Base-by-base conservation (phyloP, 2,113 vertebrate genomes). In the Chrysochloris asiatica region DNA sequence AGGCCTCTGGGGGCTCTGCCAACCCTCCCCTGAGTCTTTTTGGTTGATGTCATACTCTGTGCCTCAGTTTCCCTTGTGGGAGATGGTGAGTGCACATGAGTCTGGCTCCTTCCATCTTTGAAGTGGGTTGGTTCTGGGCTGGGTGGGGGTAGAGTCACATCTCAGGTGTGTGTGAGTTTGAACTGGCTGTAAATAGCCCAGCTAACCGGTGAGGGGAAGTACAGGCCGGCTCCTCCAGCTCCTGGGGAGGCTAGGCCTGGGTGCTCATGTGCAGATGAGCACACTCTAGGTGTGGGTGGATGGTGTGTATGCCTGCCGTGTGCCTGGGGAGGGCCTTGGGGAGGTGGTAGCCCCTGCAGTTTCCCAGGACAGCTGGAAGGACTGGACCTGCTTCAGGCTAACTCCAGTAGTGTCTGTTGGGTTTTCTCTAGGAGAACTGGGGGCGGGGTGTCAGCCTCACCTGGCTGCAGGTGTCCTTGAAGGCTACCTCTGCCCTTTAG, bases 101-200 rank as follows among this genome's bases (percentile, higher is more conserved):
- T 56, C 50, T 72, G 77, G 24, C 38, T 61, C 22, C 3, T 83
- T 80, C 50, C 38, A 41, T 56, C 86, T n/a, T n/a, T 4, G 71
- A 45, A 41, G 56, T 3, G 72, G 65, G 67, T 1, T 26, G 19
- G 73, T 36, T 50, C 21, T 3, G 4, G 65, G 45, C 67, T 14
- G 45, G 56, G 56, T 50, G 19, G 0, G 47, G 85, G 69, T 48
- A 56, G 67, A 56, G 73, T 36, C 2, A 2, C n/a, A 14, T 59
- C 88, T 38, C 43, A 11, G 14, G 11, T 5, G 4, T 2, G 21
- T 61, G 56, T 69, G 80, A 82, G 47, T 84, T 65, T 22, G 7
- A 12, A 11, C 33, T 52, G 73, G 50, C 48, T 90, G 52, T 83
- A 69, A 83, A 83, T 77, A 94, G 47, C 72, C 14, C 8, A 10